Evolutionary conservation across 2,888 invertebrate genomes (phyloP), one percentile per base, ranked within the genome.

Genomic region (Hermodice carunculata): DNA sequence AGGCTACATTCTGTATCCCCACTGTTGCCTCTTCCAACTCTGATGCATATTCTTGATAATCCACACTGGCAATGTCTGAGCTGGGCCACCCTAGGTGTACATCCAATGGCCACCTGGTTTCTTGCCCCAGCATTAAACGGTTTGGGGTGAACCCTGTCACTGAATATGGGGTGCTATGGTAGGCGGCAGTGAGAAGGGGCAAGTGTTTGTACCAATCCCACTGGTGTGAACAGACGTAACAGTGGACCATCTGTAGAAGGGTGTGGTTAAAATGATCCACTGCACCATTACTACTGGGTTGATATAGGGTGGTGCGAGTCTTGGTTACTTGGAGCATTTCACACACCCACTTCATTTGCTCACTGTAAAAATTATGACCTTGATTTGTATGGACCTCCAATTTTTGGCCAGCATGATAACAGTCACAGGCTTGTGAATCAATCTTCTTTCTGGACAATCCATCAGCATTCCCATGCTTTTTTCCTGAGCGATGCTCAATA

Each of bases 181-280:
- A 77, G 2, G 74, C 76, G 60, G 73, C 74, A 5, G 66, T 52
- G 3, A 75, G 64, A 29, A 68, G 64, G 3, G 64, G 67, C 5
- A 80, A 44, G 44, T 62, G 64, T 14, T 65, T 5, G 60, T 81
- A 78, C 80, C 79, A 81, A 34, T 74, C 61, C 5, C 19, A 32
- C 28, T 76, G 78, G 29, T 70, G 40, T 6, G 67, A 11, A n/a
- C n/a, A 6, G 6, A n/a, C 19, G 3, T n/a, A n/a, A n/a, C n/a
- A n/a, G n/a, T n/a, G n/a, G n/a, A n/a, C n/a, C n/a, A n/a, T n/a
- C n/a, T n/a, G n/a, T n/a, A n/a, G n/a, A n/a, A n/a, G n/a, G n/a
- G n/a, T n/a, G n/a, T n/a, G n/a, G n/a, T n/a, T n/a, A n/a, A n/a
- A n/a, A n/a, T n/a, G n/a, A n/a, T n/a, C n/a, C n/a, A n/a, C n/a